phyloP scores from a whole-genome alignment of 2,113 vertebrate genomes.

The Mola mola region DNA sequence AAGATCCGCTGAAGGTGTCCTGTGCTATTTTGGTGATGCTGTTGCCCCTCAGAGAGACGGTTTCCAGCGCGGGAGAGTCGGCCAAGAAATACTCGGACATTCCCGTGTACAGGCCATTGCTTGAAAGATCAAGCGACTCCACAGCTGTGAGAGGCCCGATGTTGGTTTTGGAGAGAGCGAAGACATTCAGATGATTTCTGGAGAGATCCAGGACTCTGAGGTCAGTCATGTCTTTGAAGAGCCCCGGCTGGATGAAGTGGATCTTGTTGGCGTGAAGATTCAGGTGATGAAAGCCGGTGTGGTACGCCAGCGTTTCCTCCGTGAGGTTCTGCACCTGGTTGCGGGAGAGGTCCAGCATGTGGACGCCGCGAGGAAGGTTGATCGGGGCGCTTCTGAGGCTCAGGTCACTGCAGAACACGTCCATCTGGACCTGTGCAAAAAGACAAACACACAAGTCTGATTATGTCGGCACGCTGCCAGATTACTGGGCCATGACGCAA shows the following conservation, averaged over 20 bases:
- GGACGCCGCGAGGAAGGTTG: slow-evolving; percentile 76
- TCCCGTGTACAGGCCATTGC: slow-evolving; percentile 88
- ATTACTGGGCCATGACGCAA: slow-evolving; percentile 26
- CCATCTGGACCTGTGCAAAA: slow-evolving; percentile 79
- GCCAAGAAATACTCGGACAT: slow-evolving; percentile 87
- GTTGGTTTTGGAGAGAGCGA: slow-evolving; percentile 71
- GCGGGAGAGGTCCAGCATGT: slow-evolving; percentile 86
- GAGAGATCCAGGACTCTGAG: slow-evolving; percentile 90
- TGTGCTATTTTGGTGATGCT: slow-evolving; percentile 88
- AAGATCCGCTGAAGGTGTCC: slow-evolving; percentile 82
- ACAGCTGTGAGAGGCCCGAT: slow-evolving; percentile 83
- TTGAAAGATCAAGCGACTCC: slow-evolving; percentile 87
- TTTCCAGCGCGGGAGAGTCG: slow-evolving; percentile 81
- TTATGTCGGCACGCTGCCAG: slow-evolving; percentile 24
- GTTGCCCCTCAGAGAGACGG: slow-evolving; percentile 88
- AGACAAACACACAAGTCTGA: slow-evolving; percentile 48
- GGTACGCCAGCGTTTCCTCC: slow-evolving; percentile 75
- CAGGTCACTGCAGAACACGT: slow-evolving; percentile 83
- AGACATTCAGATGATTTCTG: slow-evolving; percentile 83
- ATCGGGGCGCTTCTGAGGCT: slow-evolving; percentile 83
- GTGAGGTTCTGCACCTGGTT: slow-evolving; percentile 88
- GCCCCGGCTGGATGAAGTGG: slow-evolving; percentile 84
- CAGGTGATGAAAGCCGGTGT: slow-evolving; percentile 80
- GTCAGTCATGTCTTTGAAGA: slow-evolving; percentile 82
- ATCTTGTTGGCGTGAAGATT: slow-evolving; percentile 90